Percentiles rank a stretch among this genome's conserved stretches.
Conservation (phyloP, 1,140 invertebrate species). For the Maconellicoccus hirsutus region DNA sequence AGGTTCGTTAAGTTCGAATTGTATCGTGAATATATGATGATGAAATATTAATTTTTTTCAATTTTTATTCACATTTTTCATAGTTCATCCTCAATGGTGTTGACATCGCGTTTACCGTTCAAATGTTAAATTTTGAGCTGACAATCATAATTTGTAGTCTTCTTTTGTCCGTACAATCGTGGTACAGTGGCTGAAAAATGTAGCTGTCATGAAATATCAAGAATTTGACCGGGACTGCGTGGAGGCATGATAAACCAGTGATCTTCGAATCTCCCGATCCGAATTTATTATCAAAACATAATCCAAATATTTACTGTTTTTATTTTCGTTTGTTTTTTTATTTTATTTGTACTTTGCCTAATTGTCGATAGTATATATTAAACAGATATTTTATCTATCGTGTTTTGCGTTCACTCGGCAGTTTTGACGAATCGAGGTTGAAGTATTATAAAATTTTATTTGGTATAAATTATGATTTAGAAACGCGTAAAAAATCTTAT, state of each 20-base stretch:
- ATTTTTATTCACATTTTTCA: background rate
- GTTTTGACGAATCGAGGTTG: background rate
- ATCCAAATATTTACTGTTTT: slow-evolving; percentile 10
- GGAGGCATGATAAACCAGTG: background rate
- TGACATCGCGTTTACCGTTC: background rate
- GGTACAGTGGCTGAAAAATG: background rate
- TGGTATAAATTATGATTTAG: slow-evolving; percentile 65
- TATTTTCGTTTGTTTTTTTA: slow-evolving; percentile 23
- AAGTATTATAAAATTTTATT: slow-evolving; percentile 43
- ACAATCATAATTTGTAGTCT: background rate
- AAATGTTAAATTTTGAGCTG: background rate
- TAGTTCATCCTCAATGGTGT: background rate
- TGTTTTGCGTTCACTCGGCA: background rate
- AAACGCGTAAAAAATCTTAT: slow-evolving; percentile 28
- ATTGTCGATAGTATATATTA: background rate
- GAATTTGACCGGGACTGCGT: background rate
- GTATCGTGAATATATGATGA: background rate
- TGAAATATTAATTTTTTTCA: background rate
- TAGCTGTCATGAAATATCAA: background rate
- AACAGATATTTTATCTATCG: background rate
- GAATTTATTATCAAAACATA: background rate
- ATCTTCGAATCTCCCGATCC: slow-evolving; percentile 11
- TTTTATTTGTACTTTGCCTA: slow-evolving; percentile 29
- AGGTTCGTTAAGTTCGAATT: background rate
- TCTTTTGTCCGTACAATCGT: background rate